These are phyloP conservation scores for Cossypha heuglini DNA, from an alignment of 2,797 vertebrate genomes.

Conservation along the genomic window DNA sequence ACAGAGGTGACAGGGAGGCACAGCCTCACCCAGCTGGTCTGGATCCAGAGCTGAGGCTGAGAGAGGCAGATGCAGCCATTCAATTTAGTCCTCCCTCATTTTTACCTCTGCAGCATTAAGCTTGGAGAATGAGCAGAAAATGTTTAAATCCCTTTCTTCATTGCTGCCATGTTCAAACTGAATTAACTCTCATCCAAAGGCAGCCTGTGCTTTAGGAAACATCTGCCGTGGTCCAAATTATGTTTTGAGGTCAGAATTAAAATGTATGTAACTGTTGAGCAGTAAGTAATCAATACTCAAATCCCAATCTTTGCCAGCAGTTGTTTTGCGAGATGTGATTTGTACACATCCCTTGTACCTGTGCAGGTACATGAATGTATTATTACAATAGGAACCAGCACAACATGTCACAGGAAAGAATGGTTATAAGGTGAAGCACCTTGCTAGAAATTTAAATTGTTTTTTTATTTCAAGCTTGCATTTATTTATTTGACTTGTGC, in stretches of 20 bases:
- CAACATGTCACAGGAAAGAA: background rate
- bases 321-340: slow-evolving; percentile 1
- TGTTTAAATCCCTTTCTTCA: slow-evolving; percentile 9
- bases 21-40: background rate
- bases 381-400: background rate
- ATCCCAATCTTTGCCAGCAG: background rate
- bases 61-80: background rate
- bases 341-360: slow-evolving; percentile 17
- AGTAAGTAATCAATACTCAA: slow-evolving; percentile 4
- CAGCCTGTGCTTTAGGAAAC: background rate
- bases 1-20: background rate
- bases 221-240: background rate
- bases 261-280: background rate
- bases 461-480: background rate
- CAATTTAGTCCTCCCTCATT: background rate
- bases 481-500: background rate
- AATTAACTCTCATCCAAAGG: slow-evolving; percentile 10
- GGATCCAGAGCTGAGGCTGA: background rate
- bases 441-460: background rate
- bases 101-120: background rate
- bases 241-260: slow-evolving; percentile 38
- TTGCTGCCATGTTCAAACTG: background rate
- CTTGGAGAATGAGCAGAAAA: slow-evolving; percentile 5
- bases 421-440: background rate
- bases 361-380: background rate